Base-by-base conservation (phyloP, 2,113 vertebrate species). In the Pygoscelis adeliae region DNA sequence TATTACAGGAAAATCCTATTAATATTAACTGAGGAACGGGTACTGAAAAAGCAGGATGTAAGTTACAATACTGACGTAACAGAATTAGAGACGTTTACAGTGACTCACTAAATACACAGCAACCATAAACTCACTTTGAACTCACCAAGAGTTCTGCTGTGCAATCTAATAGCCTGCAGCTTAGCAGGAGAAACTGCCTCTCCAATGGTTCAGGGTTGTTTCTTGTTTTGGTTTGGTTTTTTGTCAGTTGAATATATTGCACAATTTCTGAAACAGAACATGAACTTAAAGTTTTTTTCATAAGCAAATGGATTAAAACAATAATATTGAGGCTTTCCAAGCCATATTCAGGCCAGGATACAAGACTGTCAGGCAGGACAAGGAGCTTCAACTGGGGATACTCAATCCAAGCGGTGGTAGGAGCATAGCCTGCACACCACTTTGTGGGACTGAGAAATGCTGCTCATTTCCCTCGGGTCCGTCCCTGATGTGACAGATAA, bases 91-190 rank as follows among this genome's bases (percentile, higher is more conserved):
- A 62, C 58, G 62, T 87, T 94, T 93, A 88, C 73, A 73, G 12
- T 94, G 94, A 93, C 52, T 95, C 83, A 95, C 71, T 78, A 80
- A 95, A 85, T 69, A 94, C 47, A 63, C 15, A 59, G 83, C 56
- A 90, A 89, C 95, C 90, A 85, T 78, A 96, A 94, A 95, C 84
- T 91, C 3, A 0, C 71, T 79, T 65, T 91, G 83, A 96, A 89
- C 87, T 84, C 77, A 29, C 34, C 36, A 62, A 88, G 40, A 77
- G 61, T 46, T 95, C 63, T 76, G 74, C 61, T 70, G 62, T 36
- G 32, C 87, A 71, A 47, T 15, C 38, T 15, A 80, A 87, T 29
- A 74, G 56, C 74, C 62, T 73, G 69, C 58, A 90, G 85, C 80
- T 44, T 62, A 53, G 73, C 49, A 84, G 67, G 58, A 87, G 58